Evolutionary conservation across 2,113 vertebrate species (phyloP).

Genomic region (Gobio gobio): DNA sequence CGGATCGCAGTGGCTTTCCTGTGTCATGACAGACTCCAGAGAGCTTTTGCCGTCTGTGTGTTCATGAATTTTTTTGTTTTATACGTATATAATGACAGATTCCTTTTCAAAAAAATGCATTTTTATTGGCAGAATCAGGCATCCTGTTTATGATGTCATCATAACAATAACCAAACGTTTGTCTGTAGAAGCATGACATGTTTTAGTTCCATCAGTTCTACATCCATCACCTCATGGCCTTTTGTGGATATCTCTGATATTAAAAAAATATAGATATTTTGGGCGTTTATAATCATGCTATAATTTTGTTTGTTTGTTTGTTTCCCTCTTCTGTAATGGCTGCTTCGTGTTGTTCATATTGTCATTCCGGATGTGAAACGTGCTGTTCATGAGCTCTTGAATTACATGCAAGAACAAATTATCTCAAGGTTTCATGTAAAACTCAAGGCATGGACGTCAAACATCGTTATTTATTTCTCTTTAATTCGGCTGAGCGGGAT

Average conservation of each 20-base stretch:
- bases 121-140: background rate
- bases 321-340: background rate
- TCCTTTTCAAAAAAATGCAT: background rate
- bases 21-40: background rate
- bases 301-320: background rate
- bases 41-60: background rate
- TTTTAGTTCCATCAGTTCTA: background rate
- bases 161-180: background rate
- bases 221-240: slow-evolving; percentile 7
- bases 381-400: background rate
- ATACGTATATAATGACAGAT: background rate
- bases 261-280: background rate
- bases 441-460: background rate
- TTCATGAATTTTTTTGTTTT: background rate
- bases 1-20: slow-evolving; percentile 18
- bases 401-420: background rate
- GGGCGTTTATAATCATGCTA: background rate
- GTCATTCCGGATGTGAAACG: slow-evolving; percentile 1
- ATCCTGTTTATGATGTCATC: background rate
- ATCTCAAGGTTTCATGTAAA: background rate
- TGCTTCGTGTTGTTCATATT: background rate
- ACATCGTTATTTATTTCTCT: background rate
- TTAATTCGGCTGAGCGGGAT: background rate
- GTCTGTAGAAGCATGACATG: background rate
- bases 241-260: background rate